Base-by-base conservation (phyloP, 2,113 vertebrate species). In the Neopipo cinnamomea region DNA sequence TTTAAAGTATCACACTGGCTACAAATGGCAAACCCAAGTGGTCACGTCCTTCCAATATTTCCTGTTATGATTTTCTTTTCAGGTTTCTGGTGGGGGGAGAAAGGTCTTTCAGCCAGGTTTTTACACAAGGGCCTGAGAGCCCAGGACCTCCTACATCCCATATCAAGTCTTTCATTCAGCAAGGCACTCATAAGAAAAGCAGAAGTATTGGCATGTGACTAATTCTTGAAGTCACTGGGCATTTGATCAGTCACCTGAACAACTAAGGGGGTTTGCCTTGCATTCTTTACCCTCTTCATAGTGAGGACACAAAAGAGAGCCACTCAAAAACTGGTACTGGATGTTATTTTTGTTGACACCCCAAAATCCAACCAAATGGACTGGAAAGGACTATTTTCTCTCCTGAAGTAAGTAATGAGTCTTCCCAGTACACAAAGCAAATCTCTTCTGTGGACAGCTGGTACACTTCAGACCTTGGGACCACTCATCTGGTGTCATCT, bases 21-120 rank as follows among this genome's bases (percentile, higher is more conserved):
- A 22, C 30, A 65, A 56, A 42, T 7, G 66, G 9, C 24, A 88
- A 78, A 89, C 31, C 28, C 39, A 61, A 71, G 31, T 1, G 5
- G 16, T 30, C 47, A 30, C 0, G 3, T 56, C 44, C 49, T 47
- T 62, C 78, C 2, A 0, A 0, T 14, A 4, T 59, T 50, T 50
- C 65, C 81, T 89, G 7, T 33, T 27, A 53, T 0, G 2, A 30
- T 25, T 30, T 65, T 33, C n/a, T 59, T 39, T 35, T 28, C 25
- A 35, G 14, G 15, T 61, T 77, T 80, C 49, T 53, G 72, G 24
- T 28, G 10, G 52, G 63, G 4, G 14, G 71, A 37, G 39, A 63
- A 46, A 9, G 23, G 14, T 77, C 66, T 18, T 30, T 11, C 37
- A 47, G 61, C 7, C 37, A 50, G 12, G 28, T 76, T 70, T 70